These are phyloP conservation scores for Noctua janthina DNA, from an alignment of 2,888 invertebrate genomes.

Conservation along the genomic window DNA sequence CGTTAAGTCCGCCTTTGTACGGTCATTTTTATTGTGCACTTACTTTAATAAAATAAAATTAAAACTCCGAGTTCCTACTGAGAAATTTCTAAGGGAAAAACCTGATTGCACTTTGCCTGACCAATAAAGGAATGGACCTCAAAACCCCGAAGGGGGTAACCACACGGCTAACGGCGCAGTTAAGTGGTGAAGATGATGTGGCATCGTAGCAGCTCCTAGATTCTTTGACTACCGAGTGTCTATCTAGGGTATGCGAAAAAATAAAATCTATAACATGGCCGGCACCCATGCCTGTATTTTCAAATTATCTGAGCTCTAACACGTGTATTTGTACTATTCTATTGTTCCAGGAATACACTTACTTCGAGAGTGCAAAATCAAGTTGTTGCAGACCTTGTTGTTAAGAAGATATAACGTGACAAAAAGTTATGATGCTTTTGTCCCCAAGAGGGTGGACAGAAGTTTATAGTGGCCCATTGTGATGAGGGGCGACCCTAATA, in stretches of 20 bases:
- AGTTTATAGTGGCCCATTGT: background rate
- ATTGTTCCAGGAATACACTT: slow-evolving; percentile 92
- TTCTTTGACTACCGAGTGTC: background rate
- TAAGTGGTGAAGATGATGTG: background rate
- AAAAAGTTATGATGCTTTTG: background rate
- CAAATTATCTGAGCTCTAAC: background rate
- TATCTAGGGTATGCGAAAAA: background rate
- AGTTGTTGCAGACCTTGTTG: slow-evolving; percentile 78
- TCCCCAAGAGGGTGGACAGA: background rate
- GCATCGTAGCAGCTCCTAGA: background rate
- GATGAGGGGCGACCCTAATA: background rate
- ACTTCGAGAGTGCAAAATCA: slow-evolving; percentile 90
- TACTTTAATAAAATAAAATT: no score
- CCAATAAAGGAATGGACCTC: background rate
- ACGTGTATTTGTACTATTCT: background rate
- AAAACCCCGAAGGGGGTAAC: background rate
- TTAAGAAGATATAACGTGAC: slow-evolving; percentile 48
- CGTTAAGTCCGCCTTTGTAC: background rate
- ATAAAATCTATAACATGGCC: background rate
- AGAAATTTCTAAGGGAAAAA: background rate
- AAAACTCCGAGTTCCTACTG: background rate
- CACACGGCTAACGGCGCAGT: background rate
- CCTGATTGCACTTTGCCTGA: background rate
- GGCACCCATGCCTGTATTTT: background rate
- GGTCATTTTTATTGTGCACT: background rate